phyloP scores from a whole-genome alignment of 1,140 invertebrate genomes.

The Drosophila orosa region DNA sequence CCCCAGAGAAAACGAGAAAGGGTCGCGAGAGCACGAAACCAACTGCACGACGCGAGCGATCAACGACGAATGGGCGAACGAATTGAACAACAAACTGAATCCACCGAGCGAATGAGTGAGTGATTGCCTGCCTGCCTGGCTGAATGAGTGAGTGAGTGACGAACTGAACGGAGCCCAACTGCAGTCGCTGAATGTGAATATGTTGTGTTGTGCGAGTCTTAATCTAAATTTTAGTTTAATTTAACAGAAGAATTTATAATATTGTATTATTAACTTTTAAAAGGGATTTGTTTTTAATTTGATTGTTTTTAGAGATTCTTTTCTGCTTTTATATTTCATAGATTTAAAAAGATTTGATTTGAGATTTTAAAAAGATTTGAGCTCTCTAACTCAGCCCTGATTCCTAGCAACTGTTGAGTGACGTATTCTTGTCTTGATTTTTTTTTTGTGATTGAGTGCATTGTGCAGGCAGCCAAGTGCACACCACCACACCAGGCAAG shows the following conservation, averaged over 20 bases:
- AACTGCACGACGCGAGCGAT: slow-evolving; percentile 72
- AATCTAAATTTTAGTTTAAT: neutral
- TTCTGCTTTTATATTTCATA: neutral
- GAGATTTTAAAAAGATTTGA: too few relatives aligned
- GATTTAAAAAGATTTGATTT: too few relatives aligned
- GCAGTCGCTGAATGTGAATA: slow-evolving; percentile 15
- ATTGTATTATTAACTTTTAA: neutral
- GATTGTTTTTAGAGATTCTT: too few relatives aligned
- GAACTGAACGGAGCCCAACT: slow-evolving; percentile 48
- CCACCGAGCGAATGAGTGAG: slow-evolving; percentile 34
- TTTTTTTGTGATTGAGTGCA: slow-evolving; percentile 28
- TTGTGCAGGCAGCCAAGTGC: slow-evolving; percentile 43
- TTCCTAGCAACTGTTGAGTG: slow-evolving; percentile 46
- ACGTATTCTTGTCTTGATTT: slow-evolving; percentile 55
- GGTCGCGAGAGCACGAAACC: slow-evolving; percentile 29
- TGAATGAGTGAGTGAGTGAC: slow-evolving; percentile 31
- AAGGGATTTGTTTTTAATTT: too few relatives aligned
- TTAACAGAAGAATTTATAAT: too few relatives aligned
- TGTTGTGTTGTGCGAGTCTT: neutral
- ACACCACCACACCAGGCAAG: slow-evolving; percentile 31
- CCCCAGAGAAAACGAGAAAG: slow-evolving; percentile 26
- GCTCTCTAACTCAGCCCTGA: slow-evolving; percentile 41
- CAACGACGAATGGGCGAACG: slow-evolving; percentile 71
- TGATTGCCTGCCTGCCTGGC: slow-evolving; percentile 37
- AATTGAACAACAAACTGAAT: slow-evolving; percentile 40